Base-by-base conservation (phyloP, 2,888 invertebrate genomes). In the Aphidius colemani region DNA sequence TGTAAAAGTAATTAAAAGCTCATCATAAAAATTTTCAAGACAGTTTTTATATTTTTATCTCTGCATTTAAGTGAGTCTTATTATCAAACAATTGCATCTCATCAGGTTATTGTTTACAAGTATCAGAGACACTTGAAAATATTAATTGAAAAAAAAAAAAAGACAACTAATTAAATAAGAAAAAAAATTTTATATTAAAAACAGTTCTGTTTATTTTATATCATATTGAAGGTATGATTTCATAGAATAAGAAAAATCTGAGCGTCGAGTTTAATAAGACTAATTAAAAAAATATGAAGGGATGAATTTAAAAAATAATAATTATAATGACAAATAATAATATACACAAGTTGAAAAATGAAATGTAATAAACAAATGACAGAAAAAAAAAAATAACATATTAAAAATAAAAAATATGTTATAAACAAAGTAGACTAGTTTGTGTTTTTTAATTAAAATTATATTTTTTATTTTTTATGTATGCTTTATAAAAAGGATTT, bases 401-500 rank as follows among this genome's bases (percentile, higher is more conserved):
- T 40, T 11, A 56, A 57, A 45, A 8, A 39, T 48, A 44, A 10
- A 39, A 46, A 48, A 39, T 39, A 57, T 55, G 56, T 61, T 53
- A 65, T 58, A 58, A 65, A 65, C 61, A 61, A 65, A 65, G 61
- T 61, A 58, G 58, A 65, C 60, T 50, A 60, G 53, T 60, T 51
- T 30, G 57, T 46, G 58, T 56, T 58, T 65, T 65, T 65, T 65
- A 65, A 65, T 65, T 65, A 65, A 65, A 61, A 65, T 65, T 61
- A 65, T 61, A 58, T 53, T 53, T 53, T 53, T 49, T 40, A 5
- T 30, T 30, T 30, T 30, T 30, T 30, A 30, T 30, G 5, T 30
- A 30, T 30, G 30, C 5, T 30, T 9, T 18, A 48, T 10, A 13
- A 56, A 43, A 18, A 40, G 41, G 39, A 53, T 43, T 46, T 11